These are phyloP conservation scores for Trissonchulus latispiculum DNA, from an alignment of 2,888 invertebrate genomes.

Conservation along the genomic window DNA sequence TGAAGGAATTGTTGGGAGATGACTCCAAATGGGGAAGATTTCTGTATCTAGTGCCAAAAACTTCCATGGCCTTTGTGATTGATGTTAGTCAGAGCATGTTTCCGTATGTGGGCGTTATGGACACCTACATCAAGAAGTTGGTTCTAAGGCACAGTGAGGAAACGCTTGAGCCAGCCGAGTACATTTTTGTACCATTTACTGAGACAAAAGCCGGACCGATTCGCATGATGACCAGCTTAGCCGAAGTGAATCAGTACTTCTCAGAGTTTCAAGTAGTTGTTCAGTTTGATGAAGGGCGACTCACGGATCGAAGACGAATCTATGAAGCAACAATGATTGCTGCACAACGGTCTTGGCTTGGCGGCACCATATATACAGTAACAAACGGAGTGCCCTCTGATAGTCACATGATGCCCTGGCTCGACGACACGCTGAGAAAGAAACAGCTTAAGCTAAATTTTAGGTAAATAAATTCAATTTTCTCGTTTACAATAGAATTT, in stretches of 20 bases:
- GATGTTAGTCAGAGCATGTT: background rate
- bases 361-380: background rate
- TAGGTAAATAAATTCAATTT: too few species aligned
- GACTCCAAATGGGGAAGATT: conserved; percentile 1
- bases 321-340: background rate
- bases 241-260: background rate
- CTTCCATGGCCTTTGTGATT: background rate
- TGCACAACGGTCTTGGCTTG: background rate
- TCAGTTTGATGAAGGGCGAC: background rate
- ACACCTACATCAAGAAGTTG: background rate
- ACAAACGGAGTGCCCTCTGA: conserved; percentile 13
- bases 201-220: background rate
- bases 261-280: background rate
- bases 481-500: too few species aligned
- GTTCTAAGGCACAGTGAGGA: background rate
- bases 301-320: background rate
- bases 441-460: conserved; percentile 6
- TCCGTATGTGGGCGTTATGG: background rate
- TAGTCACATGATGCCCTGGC: conserved; percentile 6
- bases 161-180: background rate
- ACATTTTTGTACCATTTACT: background rate
- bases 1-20: background rate
- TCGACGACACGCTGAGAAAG: background rate
- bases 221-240: background rate
- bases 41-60: background rate